phyloP scores from a whole-genome alignment of 2,113 vertebrate species.

The Aspiorhynchus laticeps region DNA sequence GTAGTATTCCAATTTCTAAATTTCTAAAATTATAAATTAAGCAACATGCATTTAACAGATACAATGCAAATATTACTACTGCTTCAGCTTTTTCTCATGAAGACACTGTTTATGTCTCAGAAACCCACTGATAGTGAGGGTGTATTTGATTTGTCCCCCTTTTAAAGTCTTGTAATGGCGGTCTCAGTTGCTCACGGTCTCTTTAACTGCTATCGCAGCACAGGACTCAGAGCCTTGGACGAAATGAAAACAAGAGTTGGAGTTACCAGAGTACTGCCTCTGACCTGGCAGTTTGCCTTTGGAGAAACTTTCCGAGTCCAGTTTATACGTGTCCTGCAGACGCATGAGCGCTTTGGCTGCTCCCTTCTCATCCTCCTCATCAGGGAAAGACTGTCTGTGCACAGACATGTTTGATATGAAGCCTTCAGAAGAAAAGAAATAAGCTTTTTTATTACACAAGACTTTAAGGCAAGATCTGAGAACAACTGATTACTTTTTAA shows the following conservation, averaged over 20 bases:
- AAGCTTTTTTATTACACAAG: neutral
- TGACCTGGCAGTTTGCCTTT: slow-evolving; percentile 90
- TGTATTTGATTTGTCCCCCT: neutral
- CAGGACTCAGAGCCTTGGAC: neutral
- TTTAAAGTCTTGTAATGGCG: neutral
- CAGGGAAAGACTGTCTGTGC: slow-evolving; percentile 92
- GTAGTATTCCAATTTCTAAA: neutral
- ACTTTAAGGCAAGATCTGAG: neutral
- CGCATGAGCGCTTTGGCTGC: slow-evolving; percentile 96
- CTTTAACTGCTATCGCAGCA: neutral
- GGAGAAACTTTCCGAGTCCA: slow-evolving; percentile 91
- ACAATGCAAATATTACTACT: neutral
- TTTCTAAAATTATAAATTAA: neutral
- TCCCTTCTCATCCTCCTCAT: slow-evolving; percentile 89
- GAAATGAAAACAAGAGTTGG: neutral
- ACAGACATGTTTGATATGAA: slow-evolving; percentile 93
- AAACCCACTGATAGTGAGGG: neutral
- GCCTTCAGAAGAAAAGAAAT: slow-evolving; percentile 69
- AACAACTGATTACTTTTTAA: neutral
- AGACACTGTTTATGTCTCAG: neutral
- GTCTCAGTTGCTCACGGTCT: neutral
- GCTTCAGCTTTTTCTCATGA: neutral
- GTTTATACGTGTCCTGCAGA: slow-evolving; percentile 94
- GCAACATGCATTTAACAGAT: neutral
- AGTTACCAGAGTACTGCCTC: slow-evolving; percentile 19